phyloP scores from a whole-genome alignment of 2,888 invertebrate species.

The Dynastes tityus region DNA sequence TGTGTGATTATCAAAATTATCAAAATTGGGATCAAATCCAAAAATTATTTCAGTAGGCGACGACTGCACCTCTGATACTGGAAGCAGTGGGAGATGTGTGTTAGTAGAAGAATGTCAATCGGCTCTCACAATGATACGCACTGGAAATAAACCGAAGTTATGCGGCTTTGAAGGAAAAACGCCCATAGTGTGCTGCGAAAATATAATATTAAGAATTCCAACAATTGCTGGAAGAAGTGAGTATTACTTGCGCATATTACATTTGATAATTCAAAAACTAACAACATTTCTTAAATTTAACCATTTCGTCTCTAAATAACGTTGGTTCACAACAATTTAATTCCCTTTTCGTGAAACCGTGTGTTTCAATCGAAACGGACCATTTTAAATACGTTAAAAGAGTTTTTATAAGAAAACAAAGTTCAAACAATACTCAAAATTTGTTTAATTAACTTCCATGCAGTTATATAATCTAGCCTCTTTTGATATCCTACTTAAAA shows the following conservation, averaged over 20 bases:
- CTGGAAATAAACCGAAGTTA: neutral
- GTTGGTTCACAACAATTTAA: no score
- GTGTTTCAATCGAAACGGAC: no score
- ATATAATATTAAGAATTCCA: neutral
- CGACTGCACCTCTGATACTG: neutral
- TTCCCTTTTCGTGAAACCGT: no score
- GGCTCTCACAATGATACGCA: neutral
- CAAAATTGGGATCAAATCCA: neutral
- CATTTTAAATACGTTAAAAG: no score
- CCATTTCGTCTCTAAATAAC: no score
- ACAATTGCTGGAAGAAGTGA: constrained; percentile 13
- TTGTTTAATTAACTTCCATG: no score
- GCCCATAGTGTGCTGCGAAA: constrained; percentile 24
- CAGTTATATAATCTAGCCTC: no score
- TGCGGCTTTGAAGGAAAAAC: constrained; percentile 21
- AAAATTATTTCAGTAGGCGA: constrained; percentile 15
- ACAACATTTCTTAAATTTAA: no score
- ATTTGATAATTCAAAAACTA: no score
- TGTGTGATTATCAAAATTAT: neutral
- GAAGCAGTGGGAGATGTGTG: neutral
- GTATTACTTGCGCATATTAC: neutral
- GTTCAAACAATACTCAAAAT: no score
- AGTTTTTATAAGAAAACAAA: no score
- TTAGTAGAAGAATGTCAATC: neutral
- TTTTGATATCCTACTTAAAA: no score